Conservation (phyloP, 92 coral and sea anemone genomes). For the Bergia puertoricense region DNA sequence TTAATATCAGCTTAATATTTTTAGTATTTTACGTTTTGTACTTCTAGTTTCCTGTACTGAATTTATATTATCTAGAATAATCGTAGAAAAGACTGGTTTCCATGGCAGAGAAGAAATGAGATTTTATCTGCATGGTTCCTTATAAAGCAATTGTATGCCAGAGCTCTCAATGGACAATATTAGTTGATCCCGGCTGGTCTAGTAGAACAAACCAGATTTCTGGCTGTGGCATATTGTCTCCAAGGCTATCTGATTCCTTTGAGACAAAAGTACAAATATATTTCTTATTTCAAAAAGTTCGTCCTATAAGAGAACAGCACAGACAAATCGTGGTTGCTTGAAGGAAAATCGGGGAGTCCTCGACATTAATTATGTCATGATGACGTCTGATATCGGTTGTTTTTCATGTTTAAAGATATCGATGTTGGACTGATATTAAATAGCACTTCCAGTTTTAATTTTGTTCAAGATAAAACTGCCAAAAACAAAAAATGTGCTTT, state of each 20-base stretch:
- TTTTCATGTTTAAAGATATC: background rate
- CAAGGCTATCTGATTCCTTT: background rate
- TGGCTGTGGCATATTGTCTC: background rate
- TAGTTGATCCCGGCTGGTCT: background rate
- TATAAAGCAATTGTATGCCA: constrained; percentile 9
- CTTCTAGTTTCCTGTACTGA: background rate
- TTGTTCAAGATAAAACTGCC: constrained; percentile 23
- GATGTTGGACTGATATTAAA: constrained; percentile 5
- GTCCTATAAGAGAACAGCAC: background rate
- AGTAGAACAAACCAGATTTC: background rate
- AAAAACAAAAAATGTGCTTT: background rate
- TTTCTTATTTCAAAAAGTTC: background rate
- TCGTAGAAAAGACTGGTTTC: background rate
- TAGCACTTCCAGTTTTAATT: background rate
- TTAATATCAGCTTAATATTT: background rate
- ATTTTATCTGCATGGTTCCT: background rate
- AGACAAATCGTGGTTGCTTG: background rate
- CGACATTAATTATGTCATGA: constrained; percentile 12
- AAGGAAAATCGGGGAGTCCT: background rate
- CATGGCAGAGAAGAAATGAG: background rate
- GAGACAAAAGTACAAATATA: background rate
- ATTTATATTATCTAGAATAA: background rate
- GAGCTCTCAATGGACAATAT: background rate
- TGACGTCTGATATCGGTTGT: background rate
- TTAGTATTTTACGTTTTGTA: background rate